Percentiles rank a stretch among this genome's conserved stretches.
Conservation (phyloP, 2,113 vertebrate species). For the Hypocryptadius cinnamomeus region DNA sequence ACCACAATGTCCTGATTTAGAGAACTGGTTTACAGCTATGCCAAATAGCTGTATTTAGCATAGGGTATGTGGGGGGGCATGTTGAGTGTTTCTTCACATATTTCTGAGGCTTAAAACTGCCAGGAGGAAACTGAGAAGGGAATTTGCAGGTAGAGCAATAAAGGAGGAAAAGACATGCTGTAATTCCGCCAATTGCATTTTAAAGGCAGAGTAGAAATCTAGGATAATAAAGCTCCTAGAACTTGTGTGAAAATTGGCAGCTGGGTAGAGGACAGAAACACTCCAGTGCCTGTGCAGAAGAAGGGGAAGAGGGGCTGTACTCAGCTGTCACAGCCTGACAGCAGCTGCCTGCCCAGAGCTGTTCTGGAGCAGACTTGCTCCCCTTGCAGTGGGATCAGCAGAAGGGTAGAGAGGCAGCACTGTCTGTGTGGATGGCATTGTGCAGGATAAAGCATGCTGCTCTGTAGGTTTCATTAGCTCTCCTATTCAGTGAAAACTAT, state of each 20-base stretch:
- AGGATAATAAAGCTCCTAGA: background rate
- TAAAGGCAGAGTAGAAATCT: background rate
- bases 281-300: background rate
- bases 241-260: background rate
- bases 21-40: background rate
- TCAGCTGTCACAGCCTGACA: background rate
- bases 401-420: background rate
- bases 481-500: background rate
- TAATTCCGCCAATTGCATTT: background rate
- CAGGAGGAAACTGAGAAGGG: background rate
- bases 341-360: background rate
- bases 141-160: background rate
- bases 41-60: background rate
- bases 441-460: background rate
- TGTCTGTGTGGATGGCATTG: background rate
- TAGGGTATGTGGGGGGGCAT: rapidly evolving
- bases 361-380: background rate
- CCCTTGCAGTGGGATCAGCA: rapidly evolving
- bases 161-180: background rate
- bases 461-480: background rate
- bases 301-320: rapidly evolving
- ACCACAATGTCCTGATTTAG: background rate
- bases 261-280: background rate
- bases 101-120: background rate
- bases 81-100: background rate